A percentile compares a stretch with the other conserved stretches of the same genome.
phyloP scores from a whole-genome alignment of 2,888 invertebrate species.

The Empis livida region DNA sequence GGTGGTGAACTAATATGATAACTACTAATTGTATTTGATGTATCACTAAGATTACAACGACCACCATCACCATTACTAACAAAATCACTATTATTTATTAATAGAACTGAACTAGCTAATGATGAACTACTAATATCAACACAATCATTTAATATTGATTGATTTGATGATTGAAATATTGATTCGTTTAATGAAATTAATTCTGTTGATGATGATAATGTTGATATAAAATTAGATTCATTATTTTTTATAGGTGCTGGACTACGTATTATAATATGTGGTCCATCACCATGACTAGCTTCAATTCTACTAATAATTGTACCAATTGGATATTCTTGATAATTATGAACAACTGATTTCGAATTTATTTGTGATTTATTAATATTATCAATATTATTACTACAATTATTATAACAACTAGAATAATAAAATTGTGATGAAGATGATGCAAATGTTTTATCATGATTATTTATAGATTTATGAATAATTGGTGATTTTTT shows the following conservation, averaged over 20 bases:
- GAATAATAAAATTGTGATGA: not conserved
- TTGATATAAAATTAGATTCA: not conserved
- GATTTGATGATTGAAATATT: slow-evolving; percentile 3
- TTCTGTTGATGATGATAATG: not conserved
- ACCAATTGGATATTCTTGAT: not conserved
- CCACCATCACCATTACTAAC: not conserved
- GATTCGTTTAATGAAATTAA: not conserved
- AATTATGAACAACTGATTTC: not conserved
- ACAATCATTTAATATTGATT: slow-evolving; percentile 4
- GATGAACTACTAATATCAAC: not conserved
- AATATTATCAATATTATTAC: not conserved
- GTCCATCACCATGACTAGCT: not conserved
- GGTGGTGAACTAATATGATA: not conserved
- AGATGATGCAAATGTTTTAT: too few relatives aligned
- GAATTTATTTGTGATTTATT: too few relatives aligned
- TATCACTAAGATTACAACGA: not conserved
- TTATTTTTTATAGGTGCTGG: not conserved
- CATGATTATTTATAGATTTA: not conserved
- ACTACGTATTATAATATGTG: not conserved
- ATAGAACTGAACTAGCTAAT: not conserved
- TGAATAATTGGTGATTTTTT: not conserved
- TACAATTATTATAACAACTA: not conserved
- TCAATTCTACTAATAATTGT: not conserved
- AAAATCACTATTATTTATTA: not conserved
- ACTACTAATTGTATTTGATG: not conserved